These are phyloP conservation scores for Drosophila biarmipes DNA, from an alignment of 1,140 invertebrate species.

Conservation along the genomic window DNA sequence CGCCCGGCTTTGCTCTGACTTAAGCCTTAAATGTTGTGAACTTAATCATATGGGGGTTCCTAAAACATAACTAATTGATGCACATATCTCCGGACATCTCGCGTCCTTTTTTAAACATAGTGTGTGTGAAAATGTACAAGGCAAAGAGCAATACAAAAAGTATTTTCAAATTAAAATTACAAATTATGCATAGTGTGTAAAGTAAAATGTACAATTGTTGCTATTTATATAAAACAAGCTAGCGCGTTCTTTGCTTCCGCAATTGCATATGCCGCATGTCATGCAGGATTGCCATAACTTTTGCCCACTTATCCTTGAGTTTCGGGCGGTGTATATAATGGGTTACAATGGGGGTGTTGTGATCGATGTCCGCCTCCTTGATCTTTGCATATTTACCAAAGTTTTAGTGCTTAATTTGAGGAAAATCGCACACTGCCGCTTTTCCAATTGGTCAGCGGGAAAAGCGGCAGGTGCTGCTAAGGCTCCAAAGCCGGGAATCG, in stretches of 20 bases:
- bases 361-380: conserved; percentile 22
- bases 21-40: conserved; percentile 76
- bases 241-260: conserved; percentile 57
- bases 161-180: conserved; percentile 72
- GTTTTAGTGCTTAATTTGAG: conserved; percentile 45
- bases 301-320: conserved; percentile 44
- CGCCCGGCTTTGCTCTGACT: conserved; percentile 73
- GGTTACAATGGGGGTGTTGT: conserved; percentile 1
- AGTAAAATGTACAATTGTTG: conserved; percentile 80
- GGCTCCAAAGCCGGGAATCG: conserved; percentile 26
- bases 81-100: conserved; percentile 41
- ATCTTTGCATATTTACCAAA: conserved; percentile 57
- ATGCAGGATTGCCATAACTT: conserved; percentile 76
- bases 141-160: conserved; percentile 78
- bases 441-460: conserved; percentile 64
- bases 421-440: conserved; percentile 43
- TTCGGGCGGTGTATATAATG: conserved; percentile 3
- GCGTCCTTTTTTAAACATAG: conserved; percentile 16
- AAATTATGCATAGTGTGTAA: conserved; percentile 62
- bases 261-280: conserved; percentile 51
- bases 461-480: conserved; percentile 65
- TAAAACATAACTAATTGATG: conserved; percentile 56
- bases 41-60: conserved; percentile 47
- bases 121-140: conserved; percentile 77
- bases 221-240: conserved; percentile 77